phyloP scores from a whole-genome alignment of 2,113 vertebrate genomes.

The Montifringilla adamsi region DNA sequence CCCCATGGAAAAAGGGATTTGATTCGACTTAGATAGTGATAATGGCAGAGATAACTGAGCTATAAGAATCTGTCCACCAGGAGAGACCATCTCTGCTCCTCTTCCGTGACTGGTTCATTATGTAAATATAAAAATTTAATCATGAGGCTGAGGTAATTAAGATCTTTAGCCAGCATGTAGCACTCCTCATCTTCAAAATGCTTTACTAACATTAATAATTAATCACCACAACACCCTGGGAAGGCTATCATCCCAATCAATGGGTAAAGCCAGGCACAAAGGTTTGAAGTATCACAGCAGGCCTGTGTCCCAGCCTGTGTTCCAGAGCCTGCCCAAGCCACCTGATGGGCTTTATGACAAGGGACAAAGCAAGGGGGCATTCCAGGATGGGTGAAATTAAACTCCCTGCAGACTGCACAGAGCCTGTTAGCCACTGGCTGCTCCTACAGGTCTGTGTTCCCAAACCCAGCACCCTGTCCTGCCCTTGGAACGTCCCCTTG shows the following conservation, averaged over 20 bases:
- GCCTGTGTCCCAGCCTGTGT: not conserved
- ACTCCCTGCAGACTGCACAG: not conserved
- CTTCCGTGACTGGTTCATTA: not conserved
- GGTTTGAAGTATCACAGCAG: not conserved
- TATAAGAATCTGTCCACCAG: slow-evolving; percentile 7
- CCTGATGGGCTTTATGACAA: not conserved
- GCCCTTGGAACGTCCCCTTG: not conserved
- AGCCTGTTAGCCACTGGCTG: not conserved
- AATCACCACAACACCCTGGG: slow-evolving; percentile 22
- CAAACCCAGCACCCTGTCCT: not conserved
- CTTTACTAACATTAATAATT: slow-evolving; percentile 9
- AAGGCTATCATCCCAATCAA: slow-evolving; percentile 9
- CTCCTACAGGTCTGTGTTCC: not conserved
- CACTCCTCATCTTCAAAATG: slow-evolving; percentile 6
- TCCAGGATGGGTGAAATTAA: not conserved
- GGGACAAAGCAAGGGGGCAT: not conserved
- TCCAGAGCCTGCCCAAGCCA: not conserved
- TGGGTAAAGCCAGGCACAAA: slow-evolving; percentile 12
- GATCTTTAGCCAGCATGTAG: slow-evolving; percentile 20
- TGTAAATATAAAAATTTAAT: slow-evolving; percentile 32
- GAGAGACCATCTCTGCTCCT: slow-evolving; percentile 21
- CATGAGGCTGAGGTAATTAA: slow-evolving; percentile 27
- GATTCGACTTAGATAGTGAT: not conserved
- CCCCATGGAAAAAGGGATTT: not conserved
- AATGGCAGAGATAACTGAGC: not conserved